Evolutionary conservation across 2,113 vertebrate species (phyloP).

Genomic region (Silurus glanis): DNA sequence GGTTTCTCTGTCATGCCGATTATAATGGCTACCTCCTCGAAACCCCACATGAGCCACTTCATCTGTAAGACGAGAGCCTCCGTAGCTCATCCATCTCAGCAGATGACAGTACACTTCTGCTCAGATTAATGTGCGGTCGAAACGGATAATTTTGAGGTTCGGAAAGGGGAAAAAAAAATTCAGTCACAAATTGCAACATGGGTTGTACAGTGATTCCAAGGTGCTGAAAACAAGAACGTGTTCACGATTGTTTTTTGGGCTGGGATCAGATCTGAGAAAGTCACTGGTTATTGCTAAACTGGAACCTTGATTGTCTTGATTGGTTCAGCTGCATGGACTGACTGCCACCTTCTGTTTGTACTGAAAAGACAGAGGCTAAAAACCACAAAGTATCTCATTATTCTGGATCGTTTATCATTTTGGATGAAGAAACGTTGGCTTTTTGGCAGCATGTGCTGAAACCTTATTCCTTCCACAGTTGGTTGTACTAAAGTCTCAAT

Average conservation of each 20-base stretch:
- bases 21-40: slow-evolving; percentile 35
- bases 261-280: neutral
- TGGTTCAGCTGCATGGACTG: slow-evolving; percentile 33
- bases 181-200: neutral
- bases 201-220: slow-evolving; percentile 14
- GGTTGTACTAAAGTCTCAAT: neutral
- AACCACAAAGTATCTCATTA: slow-evolving; percentile 1
- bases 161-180: too few relatives aligned
- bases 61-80: slow-evolving; percentile 35
- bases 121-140: slow-evolving; percentile 19
- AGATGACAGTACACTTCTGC: slow-evolving; percentile 22
- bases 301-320: neutral
- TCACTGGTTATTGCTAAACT: neutral
- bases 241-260: neutral
- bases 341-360: slow-evolving; percentile 52
- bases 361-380: slow-evolving; percentile 32
- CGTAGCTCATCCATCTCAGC: slow-evolving; percentile 35
- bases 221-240: neutral
- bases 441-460: slow-evolving; percentile 9
- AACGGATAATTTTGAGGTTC: slow-evolving; percentile 29
- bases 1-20: slow-evolving; percentile 42
- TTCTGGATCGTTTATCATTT: slow-evolving; percentile 18
- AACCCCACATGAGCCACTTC: slow-evolving; percentile 35
- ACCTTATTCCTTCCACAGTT: slow-evolving; percentile 1
- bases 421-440: neutral